Base-by-base conservation (phyloP, 1,140 invertebrate genomes). In the Dinoponera quadriceps region DNA sequence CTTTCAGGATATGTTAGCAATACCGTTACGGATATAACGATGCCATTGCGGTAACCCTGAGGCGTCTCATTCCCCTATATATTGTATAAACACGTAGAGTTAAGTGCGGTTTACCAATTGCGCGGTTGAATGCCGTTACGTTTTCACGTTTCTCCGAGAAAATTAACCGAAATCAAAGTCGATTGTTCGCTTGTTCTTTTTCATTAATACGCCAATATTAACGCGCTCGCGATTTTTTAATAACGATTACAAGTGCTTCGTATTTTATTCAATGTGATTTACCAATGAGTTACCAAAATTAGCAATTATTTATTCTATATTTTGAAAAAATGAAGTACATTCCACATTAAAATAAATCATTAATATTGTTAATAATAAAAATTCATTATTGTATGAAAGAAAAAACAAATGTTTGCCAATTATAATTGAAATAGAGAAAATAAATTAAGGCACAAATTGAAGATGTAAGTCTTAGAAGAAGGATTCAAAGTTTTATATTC, bases 91-190 rank as follows among this genome's bases (percentile, higher is more conserved):
- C 75, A 69, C 75, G 49, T 81, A 84, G 84, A 62, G 60, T 51
- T 51, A 88, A 82, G 69, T 73, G 84, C 83, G 86, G 82, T 85
- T 78, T 78, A 69, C 49, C 75, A 68, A 69, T 69, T 69, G 63
- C 75, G 51, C 75, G 75, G 65, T 80, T 80, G 69, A 80, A 69
- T 69, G 69, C 33, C 65, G 29, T 11, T 57, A 57, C 33, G 65
- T 69, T 80, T 69, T 80, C 75, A 51, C 69, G 48, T 69, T 51
- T 25, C 75, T 80, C 65, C 29, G 38, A 78, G 75, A 59, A 80
- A 80, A 80, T 80, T 69, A 55, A 33, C 75, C 29, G 65, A 44
- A 44, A 11, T 69, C 75, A 22, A 57, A 59, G 75, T 81, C 73
- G 48, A 75, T 85, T 73, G 78, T 62, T 73, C 72, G 51, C 78